Conservation (phyloP, 2,797 vertebrate genomes). For the Ambastaia sidthimunki region DNA sequence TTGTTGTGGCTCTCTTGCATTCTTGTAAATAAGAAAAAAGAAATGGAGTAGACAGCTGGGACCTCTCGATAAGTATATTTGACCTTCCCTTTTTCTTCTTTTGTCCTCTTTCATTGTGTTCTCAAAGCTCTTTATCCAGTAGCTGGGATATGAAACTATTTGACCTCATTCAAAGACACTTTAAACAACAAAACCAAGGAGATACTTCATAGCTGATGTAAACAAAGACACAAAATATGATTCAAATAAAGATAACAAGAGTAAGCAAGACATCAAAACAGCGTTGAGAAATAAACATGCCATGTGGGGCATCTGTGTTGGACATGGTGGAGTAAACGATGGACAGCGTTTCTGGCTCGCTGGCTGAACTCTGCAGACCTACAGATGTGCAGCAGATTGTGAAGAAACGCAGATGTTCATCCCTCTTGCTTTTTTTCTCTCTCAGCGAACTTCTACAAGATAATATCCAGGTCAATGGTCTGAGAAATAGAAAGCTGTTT, state of each 20-base stretch:
- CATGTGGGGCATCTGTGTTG: conserved; percentile 82
- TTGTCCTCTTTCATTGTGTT: conserved; percentile 53
- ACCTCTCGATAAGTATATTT: conserved; percentile 90
- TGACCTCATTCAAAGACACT: conserved; percentile 94
- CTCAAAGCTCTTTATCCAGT: conserved; percentile 76
- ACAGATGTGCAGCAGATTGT: conserved; percentile 97
- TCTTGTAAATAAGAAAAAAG: conserved; percentile 80
- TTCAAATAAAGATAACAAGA: conserved; percentile 54
- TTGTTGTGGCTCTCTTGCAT: conserved; percentile 67
- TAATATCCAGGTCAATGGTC: conserved; percentile 98
- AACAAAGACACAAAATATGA: conserved; percentile 80
- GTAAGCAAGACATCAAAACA: conserved; percentile 68
- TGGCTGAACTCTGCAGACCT: conserved; percentile 86
- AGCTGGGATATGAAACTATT: conserved; percentile 92
- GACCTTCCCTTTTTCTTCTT: conserved; percentile 83
- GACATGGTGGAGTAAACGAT: conserved; percentile 85
- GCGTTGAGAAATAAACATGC: conserved; percentile 66
- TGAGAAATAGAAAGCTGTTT: conserved; percentile 90
- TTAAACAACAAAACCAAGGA: conserved; percentile 94
- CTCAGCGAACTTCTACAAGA: conserved; percentile 80
- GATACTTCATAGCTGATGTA: conserved; percentile 82
- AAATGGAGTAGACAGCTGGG: conserved; percentile 88
- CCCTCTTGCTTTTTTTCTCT: conserved; percentile 61
- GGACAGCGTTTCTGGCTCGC: conserved; percentile 87
- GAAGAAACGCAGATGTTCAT: conserved; percentile 94